A percentile compares a stretch with the other conserved stretches of the same genome.
phyloP scores from a whole-genome alignment of 2,797 vertebrate genomes.

The Parauchenoglanis punctatus region DNA sequence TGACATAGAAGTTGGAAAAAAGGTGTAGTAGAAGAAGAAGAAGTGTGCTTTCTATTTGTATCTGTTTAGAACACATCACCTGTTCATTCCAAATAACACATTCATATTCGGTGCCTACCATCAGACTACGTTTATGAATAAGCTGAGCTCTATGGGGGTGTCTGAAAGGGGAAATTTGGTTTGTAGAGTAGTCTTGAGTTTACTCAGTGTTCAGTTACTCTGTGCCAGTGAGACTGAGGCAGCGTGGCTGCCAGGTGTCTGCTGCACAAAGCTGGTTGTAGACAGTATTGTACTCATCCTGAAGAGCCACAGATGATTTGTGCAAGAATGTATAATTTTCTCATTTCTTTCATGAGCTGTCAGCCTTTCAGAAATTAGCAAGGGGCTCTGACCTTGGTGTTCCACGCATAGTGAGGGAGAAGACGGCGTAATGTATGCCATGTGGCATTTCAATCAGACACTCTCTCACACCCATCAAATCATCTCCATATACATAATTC shows the following conservation, averaged over 20 bases:
- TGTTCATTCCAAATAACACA: not conserved
- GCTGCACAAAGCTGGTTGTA: slow-evolving; percentile 57
- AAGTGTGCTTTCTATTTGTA: not conserved
- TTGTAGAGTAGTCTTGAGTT: slow-evolving; percentile 15
- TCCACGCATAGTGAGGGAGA: slow-evolving; percentile 57
- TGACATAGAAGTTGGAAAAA: too few species aligned
- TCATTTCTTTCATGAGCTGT: slow-evolving; percentile 79
- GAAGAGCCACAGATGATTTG: slow-evolving; percentile 76
- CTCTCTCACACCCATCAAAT: slow-evolving; percentile 77
- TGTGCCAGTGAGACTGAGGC: slow-evolving; percentile 18
- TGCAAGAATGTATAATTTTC: slow-evolving; percentile 80
- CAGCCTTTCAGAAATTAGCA: slow-evolving; percentile 79
- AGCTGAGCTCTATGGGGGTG: not conserved
- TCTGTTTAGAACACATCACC: slow-evolving; percentile 9
- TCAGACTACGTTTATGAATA: slow-evolving; percentile 18
- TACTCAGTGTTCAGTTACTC: slow-evolving; percentile 22
- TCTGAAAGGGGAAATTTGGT: slow-evolving; percentile 21
- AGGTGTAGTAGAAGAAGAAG: too few species aligned
- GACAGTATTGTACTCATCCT: slow-evolving; percentile 62
- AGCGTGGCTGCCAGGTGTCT: slow-evolving; percentile 60
- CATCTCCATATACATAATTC: slow-evolving; percentile 81
- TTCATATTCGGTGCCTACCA: not conserved
- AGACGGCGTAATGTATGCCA: slow-evolving; percentile 62
- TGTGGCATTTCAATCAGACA: slow-evolving; percentile 74
- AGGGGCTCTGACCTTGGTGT: slow-evolving; percentile 75